These are phyloP conservation scores for Leptinotarsa rubiginosa DNA, from an alignment of 2,888 invertebrate genomes.

Conservation along the genomic window DNA sequence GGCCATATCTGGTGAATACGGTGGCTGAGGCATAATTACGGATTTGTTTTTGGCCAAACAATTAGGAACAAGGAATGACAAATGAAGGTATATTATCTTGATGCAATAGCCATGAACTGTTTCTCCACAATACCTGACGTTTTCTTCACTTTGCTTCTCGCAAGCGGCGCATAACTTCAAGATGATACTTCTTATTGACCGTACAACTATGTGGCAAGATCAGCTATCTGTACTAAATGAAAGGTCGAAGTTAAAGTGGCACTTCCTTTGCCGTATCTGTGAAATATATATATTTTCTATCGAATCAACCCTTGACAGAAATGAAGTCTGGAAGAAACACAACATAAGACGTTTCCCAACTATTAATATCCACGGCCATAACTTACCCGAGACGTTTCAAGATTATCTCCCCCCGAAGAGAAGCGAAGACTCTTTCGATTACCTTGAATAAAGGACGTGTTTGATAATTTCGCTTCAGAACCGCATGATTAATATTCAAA, in stretches of 20 bases:
- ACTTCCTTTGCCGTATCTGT: neutral
- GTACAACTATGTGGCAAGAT: too few species aligned
- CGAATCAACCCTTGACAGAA: neutral
- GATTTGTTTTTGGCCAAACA: too few species aligned
- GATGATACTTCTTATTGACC: too few species aligned
- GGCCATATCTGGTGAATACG: too few species aligned
- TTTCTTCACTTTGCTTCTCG: too few species aligned
- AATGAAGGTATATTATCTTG: too few species aligned
- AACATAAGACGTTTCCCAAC: conserved; percentile 17
- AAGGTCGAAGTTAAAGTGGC: neutral
- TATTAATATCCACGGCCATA: conserved; percentile 36
- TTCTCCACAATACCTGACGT: too few species aligned
- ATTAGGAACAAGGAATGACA: too few species aligned
- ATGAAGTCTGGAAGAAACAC: conserved; percentile 23
- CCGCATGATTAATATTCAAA: conserved; percentile 30
- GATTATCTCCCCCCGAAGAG: conserved; percentile 31
- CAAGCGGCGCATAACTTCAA: too few species aligned
- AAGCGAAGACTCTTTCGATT: conserved; percentile 27
- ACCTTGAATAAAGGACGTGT: conserved; percentile 34
- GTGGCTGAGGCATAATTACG: too few species aligned
- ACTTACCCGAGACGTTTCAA: conserved; percentile 32
- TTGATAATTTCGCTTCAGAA: conserved; percentile 32
- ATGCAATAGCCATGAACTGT: too few species aligned
- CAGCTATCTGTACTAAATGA: too few species aligned
- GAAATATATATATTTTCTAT: neutral